A percentile compares a stretch with the other conserved stretches of the same genome.
These are phyloP conservation scores for Platycheirus albimanus DNA, from an alignment of 2,888 invertebrate genomes.

Conservation along the genomic window DNA sequence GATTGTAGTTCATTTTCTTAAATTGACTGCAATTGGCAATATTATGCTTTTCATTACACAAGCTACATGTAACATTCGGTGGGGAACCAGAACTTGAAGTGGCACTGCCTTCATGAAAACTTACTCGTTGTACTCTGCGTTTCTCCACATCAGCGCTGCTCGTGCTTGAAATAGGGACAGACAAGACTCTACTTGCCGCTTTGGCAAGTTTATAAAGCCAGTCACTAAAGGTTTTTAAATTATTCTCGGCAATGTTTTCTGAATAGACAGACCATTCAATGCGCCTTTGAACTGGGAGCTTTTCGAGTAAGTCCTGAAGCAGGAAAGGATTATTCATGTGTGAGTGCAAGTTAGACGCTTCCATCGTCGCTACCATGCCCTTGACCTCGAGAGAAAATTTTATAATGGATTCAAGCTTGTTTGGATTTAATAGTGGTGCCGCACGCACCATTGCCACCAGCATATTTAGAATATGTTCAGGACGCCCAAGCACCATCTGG, in stretches of 20 bases:
- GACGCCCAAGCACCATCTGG: no score
- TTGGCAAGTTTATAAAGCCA: no score
- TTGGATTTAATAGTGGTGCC: no score
- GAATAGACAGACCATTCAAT: slow-evolving; percentile 59
- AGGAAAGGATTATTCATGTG: slow-evolving; percentile 57
- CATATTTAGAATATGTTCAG: no score
- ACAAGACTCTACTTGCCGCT: slow-evolving; percentile 46
- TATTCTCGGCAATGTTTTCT: background rate
- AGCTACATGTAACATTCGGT: background rate
- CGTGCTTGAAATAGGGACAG: no score
- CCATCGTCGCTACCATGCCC: slow-evolving; percentile 60
- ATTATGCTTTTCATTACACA: slow-evolving; percentile 17
- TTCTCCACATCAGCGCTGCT: slow-evolving; percentile 22
- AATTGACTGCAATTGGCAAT: no score
- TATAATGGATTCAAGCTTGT: no score
- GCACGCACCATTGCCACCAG: no score
- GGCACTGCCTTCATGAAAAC: slow-evolving; percentile 15
- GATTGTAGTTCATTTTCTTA: no score
- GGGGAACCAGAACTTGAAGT: slow-evolving; percentile 3
- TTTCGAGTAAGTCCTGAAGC: slow-evolving; percentile 54
- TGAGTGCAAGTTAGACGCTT: slow-evolving; percentile 30
- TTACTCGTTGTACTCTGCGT: background rate
- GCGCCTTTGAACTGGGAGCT: slow-evolving; percentile 51
- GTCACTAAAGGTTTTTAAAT: slow-evolving; percentile 39
- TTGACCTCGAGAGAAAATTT: no score